phyloP scores from a whole-genome alignment of 2,113 vertebrate genomes.

The Xiphias gladius region DNA sequence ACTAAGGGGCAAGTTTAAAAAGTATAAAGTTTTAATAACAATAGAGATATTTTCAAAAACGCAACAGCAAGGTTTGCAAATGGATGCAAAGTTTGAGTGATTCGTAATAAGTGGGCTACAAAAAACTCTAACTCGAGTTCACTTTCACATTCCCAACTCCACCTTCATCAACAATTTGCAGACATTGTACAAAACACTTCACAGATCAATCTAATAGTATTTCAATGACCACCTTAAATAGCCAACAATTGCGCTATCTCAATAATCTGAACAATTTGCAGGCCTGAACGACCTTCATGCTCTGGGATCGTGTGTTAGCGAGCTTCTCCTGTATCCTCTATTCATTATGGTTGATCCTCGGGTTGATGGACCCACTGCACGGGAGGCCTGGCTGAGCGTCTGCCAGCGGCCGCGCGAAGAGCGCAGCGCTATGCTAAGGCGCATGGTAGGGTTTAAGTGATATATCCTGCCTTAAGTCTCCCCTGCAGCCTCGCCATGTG shows the following conservation, averaged over 20 bases:
- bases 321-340: conserved; percentile 72
- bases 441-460: conserved; percentile 80
- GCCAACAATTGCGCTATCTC: conserved; percentile 38
- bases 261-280: conserved; percentile 42
- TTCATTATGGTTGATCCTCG: conserved; percentile 74
- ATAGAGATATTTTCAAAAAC: too few relatives aligned
- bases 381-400: conserved; percentile 24
- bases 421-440: conserved; percentile 66
- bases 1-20: neutral
- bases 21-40: neutral
- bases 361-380: conserved; percentile 43
- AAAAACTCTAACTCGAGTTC: neutral
- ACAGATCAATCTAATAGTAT: conserved; percentile 5
- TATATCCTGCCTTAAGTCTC: conserved; percentile 80
- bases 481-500: conserved; percentile 73
- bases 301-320: conserved; percentile 62
- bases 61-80: neutral
- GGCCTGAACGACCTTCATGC: conserved; percentile 29
- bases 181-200: neutral
- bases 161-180: conserved; percentile 27
- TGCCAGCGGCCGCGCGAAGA: conserved; percentile 58
- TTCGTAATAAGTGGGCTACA: neutral
- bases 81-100: neutral
- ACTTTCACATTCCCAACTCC: conserved; percentile 3
- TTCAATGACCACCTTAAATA: conserved; percentile 48